Percentiles rank a stretch among this genome's conserved stretches.
Evolutionary conservation across 2,113 vertebrate species (phyloP).

Genomic region (Dolichallabes microphthalmus): DNA sequence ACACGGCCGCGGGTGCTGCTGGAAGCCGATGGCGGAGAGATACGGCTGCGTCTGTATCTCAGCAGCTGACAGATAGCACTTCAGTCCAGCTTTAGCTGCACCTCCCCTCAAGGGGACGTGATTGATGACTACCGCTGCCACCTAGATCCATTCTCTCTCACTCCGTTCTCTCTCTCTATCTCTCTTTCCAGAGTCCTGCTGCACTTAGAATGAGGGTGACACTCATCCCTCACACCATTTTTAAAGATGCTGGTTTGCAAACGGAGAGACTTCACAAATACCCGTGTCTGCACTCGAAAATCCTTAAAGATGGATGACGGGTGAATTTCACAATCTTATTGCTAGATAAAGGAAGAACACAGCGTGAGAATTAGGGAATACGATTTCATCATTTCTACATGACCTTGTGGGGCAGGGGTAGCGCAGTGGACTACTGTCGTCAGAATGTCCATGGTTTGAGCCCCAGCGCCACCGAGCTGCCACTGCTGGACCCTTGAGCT

Average conservation of each 20-base stretch:
- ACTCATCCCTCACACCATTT: constrained; percentile 36
- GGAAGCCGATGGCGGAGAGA: constrained; percentile 70
- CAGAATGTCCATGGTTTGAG: no score
- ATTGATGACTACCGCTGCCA: constrained; percentile 78
- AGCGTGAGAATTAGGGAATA: not conserved
- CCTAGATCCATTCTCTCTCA: constrained; percentile 74
- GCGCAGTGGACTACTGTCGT: no score
- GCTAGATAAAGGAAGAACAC: constrained; percentile 3
- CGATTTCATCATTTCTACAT: not conserved
- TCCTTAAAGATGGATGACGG: not conserved
- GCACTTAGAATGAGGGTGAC: constrained; percentile 65
- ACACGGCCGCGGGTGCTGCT: constrained; percentile 69
- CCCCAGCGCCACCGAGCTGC: no score
- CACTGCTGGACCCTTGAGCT: no score
- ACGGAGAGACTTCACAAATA: constrained; percentile 16
- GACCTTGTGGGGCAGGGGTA: not conserved
- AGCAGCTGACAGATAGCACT: constrained; percentile 79
- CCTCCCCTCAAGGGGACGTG: constrained; percentile 76
- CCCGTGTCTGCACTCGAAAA: not conserved
- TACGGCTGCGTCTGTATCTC: constrained; percentile 63
- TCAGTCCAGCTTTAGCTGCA: constrained; percentile 77
- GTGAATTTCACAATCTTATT: not conserved
- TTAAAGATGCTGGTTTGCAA: constrained; percentile 31
- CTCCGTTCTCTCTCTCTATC: constrained; percentile 29
- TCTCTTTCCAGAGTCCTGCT: constrained; percentile 64